Base-by-base conservation (phyloP, 1,140 invertebrate genomes). In the Cydia fagiglandana region DNA sequence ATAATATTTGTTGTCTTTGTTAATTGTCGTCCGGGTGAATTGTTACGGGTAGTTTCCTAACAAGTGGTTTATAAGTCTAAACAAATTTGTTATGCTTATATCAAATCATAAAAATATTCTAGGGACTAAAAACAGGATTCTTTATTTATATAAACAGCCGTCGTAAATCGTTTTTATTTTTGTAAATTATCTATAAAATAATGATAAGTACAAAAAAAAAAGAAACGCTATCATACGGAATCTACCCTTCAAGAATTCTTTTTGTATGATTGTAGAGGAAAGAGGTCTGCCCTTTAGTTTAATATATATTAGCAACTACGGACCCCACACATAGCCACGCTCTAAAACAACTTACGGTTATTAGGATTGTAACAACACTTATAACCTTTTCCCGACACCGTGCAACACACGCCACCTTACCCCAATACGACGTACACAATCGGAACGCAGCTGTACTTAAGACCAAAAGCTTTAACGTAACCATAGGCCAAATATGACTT, bases 201-300 rank as follows among this genome's bases (percentile, higher is more conserved):
- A 28, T 12, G 0, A 64, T 4, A 24, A 64, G 6, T 20, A 28
- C 4, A 28, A 64, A 28, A 64, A 64, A 24, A 64, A 9, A 15
- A 47, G 38, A 68, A 74, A 68, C 81, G 83, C 83, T 81, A 3
- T 6, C 20, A 80, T 38, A 75, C 2, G n/a, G 13, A 47, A 82
- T 77, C 38, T 28, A 79, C 81, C 74, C 17, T 34, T 2, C 73
- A 77, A 20, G 20, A 53, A 73, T 76, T 78, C 64, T 81, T 81
- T 80, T 79, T 79, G 77, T 84, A 84, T 84, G 80, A 87, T 85
- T 83, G 81, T 77, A 77, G 78, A 84, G 81, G 84, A 86, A 86
- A 86, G 84, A 78, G 81, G 75, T 47, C 76, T 86, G 86, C 80
- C 86, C 84, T 87, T 87, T 88, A 70, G 34, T 17, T 70, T 70